A percentile compares a stretch with the other conserved stretches of the same genome.
Conservation (phyloP, 2,113 vertebrate genomes). For the Eptesicus fuscus region DNA sequence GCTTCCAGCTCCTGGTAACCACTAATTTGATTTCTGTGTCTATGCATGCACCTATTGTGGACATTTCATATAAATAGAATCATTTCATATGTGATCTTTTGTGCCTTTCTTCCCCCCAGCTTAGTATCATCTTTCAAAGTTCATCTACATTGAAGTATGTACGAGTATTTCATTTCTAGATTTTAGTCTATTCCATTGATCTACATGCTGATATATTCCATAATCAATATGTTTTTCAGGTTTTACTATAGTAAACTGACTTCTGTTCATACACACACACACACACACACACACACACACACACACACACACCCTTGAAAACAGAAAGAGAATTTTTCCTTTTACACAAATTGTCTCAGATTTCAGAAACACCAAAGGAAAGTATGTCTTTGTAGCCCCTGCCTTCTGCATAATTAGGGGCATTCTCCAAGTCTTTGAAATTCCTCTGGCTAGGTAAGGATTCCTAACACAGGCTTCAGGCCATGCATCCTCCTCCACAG, state of each 20-base stretch:
- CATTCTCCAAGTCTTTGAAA: not conserved
- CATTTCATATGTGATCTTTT: not conserved
- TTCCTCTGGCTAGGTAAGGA: not conserved
- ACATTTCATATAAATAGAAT: not conserved
- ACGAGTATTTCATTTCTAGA: not conserved
- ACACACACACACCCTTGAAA: not conserved
- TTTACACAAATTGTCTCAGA: not conserved
- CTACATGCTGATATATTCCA: not conserved
- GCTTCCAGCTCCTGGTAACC: not conserved
- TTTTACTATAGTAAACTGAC: not conserved
- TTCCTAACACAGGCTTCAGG: not conserved
- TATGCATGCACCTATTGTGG: not conserved
- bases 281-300: not conserved
- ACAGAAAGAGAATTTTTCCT: not conserved
- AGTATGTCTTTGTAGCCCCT: not conserved
- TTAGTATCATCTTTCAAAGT: not conserved
- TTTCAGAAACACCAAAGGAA: not conserved
- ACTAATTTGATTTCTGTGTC: not conserved
- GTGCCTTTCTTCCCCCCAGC: not conserved
- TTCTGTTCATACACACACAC: not conserved
- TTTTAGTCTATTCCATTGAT: not conserved
- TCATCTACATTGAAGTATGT: not conserved
- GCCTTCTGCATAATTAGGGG: not conserved
- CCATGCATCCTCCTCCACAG: not conserved
- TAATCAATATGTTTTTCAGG: not conserved